These are phyloP conservation scores for Apantesis nais DNA, from an alignment of 2,888 invertebrate species.

Conservation along the genomic window DNA sequence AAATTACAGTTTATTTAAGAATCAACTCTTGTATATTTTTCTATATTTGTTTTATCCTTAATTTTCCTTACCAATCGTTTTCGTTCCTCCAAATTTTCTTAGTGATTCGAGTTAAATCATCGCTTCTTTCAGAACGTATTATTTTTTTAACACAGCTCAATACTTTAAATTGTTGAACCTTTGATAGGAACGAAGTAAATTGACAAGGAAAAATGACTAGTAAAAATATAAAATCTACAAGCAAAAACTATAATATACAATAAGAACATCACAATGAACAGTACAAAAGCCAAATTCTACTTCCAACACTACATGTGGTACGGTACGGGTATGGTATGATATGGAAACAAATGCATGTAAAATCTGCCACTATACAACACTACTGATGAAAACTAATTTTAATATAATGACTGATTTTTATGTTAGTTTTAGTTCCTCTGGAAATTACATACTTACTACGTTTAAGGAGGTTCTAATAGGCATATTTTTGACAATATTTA, in stretches of 20 bases:
- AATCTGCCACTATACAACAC: neutral
- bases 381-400: neutral
- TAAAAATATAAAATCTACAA: neutral
- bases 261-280: neutral
- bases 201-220: neutral
- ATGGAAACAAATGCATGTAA: neutral
- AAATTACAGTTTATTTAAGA: constrained; percentile 4
- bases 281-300: constrained; percentile 3
- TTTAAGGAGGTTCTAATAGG: neutral
- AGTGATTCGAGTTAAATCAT: neutral
- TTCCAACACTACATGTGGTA: neutral
- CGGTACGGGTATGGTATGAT: neutral
- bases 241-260: neutral
- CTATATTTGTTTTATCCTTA: neutral
- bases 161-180: neutral
- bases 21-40: neutral
- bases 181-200: neutral
- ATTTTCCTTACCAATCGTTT: constrained; percentile 2
- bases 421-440: neutral
- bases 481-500: neutral
- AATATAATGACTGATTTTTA: too few relatives aligned
- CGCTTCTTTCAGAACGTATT: neutral
- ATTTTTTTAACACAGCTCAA: neutral
- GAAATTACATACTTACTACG: neutral
- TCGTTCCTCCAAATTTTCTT: neutral